Base-by-base conservation (phyloP, 1,140 invertebrate species). In the Drosophila parabipectinata region DNA sequence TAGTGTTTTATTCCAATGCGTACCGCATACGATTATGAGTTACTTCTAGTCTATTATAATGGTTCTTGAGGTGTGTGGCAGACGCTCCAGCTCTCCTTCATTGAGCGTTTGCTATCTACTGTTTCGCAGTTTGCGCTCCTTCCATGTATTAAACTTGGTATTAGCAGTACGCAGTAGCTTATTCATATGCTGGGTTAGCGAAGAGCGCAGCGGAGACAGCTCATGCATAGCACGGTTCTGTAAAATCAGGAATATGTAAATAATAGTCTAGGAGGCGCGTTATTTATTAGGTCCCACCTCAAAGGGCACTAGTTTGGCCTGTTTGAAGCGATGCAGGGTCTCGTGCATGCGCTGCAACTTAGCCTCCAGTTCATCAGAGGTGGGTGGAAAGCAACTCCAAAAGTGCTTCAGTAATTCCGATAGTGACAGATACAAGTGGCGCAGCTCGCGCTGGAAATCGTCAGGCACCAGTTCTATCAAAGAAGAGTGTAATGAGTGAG, bases 381-480 rank as follows among this genome's bases (percentile, higher is more conserved):
- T 97, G 9, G 96, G 95, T 50, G 98, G 98, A 93, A 99, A 98
- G 92, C 97, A 97, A 26, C 95, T 94, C 98, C 98, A 99, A 93
- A 99, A 98, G 92, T 99, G 97, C 60, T 96, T 94, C 6, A 99
- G 92, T 45, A 99, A 92, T 93, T 99, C 98, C 72, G 96, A 95
- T 2, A 96, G 93, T 12, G 97, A 97, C 10, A 96, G 93, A 93
- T 99, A 99, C 30, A 98, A 93, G 63, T 95, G 94, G 45, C 95
- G 94, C 9, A 99, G 93, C 88, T 99, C 98, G 39, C 94, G 94
- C 90, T 97, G 96, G 58, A 98, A 94, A 83, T 98, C 96, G 34
- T 93, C 90, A 30, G 97, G 96, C 72, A 98, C 95, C 75, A 96
- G 92, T 93, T 97, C 96, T 96, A 45, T 4, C 30, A 55, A 55